Percentiles rank a stretch among this genome's conserved stretches.
Evolutionary conservation across 2,888 invertebrate species (phyloP).

Genomic region (Ligdia adustata): DNA sequence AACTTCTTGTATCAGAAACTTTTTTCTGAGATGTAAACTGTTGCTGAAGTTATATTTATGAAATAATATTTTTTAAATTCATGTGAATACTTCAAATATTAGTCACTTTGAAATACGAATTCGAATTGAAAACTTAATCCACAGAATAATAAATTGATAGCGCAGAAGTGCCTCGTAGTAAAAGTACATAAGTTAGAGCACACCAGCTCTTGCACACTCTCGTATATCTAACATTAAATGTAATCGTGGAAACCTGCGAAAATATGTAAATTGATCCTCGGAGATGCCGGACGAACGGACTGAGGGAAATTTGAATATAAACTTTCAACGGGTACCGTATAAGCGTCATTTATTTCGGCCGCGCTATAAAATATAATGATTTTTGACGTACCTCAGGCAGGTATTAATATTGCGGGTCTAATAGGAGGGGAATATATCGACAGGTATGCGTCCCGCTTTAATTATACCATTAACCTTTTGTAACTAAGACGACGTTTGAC

Average conservation of each 20-base stretch:
- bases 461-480: constrained; percentile 51
- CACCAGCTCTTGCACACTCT: constrained; percentile 45
- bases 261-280: constrained; percentile 83
- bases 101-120: too few relatives aligned
- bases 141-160: constrained; percentile 13
- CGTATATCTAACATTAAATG: constrained; percentile 67
- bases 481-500: constrained; percentile 21
- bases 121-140: constrained; percentile 3
- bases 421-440: constrained; percentile 62
- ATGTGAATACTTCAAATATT: too few relatives aligned
- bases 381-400: constrained; percentile 77
- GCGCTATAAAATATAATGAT: constrained; percentile 82
- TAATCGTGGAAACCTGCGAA: constrained; percentile 79
- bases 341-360: constrained; percentile 81
- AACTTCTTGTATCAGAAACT: too few relatives aligned
- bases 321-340: constrained; percentile 71
- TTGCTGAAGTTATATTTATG: too few relatives aligned
- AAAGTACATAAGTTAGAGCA: constrained; percentile 14
- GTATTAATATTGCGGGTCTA: constrained; percentile 72
- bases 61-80: too few relatives aligned
- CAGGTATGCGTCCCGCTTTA: constrained; percentile 49
- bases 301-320: constrained; percentile 82
- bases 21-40: too few relatives aligned
- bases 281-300: constrained; percentile 79
- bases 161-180: constrained; percentile 8